Percentiles rank a stretch among this genome's conserved stretches.
Conservation (phyloP, 2,888 invertebrate species). For the Acrobasis suavella region DNA sequence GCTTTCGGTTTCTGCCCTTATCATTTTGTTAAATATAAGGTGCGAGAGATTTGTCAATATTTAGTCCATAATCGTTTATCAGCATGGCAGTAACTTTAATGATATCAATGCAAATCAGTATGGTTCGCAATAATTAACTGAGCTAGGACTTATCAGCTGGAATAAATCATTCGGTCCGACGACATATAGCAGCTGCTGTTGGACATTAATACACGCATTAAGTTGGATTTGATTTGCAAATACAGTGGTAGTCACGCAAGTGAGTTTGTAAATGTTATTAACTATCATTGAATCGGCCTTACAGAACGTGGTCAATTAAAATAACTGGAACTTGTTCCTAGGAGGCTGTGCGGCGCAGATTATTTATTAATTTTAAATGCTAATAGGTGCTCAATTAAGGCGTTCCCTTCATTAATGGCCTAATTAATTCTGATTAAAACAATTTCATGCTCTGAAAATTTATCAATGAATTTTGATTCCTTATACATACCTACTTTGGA, state of each 20-base stretch:
- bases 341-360: conserved; percentile 47
- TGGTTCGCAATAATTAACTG: conserved; percentile 51
- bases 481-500: no score
- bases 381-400: conserved; percentile 51
- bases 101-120: conserved; percentile 44
- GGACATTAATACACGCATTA: conserved; percentile 58
- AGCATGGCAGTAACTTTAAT: conserved; percentile 38
- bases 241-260: conserved; percentile 53
- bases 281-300: conserved; percentile 45
- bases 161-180: conserved; percentile 59
- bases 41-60: conserved; percentile 20
- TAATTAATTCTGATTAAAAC: conserved; percentile 6
- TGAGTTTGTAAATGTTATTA: conserved; percentile 43
- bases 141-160: conserved; percentile 50
- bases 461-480: not conserved
- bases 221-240: conserved; percentile 69
- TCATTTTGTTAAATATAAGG: not conserved
- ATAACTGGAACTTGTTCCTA: conserved; percentile 54
- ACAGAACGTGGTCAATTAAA: conserved; percentile 51
- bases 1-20: not conserved
- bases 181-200: conserved; percentile 54
- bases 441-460: not conserved
- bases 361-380: conserved; percentile 49
- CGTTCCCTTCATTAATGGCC: conserved; percentile 32
- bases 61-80: conserved; percentile 15